phyloP scores from a whole-genome alignment of 2,888 invertebrate species.

The Agrochola lota region DNA sequence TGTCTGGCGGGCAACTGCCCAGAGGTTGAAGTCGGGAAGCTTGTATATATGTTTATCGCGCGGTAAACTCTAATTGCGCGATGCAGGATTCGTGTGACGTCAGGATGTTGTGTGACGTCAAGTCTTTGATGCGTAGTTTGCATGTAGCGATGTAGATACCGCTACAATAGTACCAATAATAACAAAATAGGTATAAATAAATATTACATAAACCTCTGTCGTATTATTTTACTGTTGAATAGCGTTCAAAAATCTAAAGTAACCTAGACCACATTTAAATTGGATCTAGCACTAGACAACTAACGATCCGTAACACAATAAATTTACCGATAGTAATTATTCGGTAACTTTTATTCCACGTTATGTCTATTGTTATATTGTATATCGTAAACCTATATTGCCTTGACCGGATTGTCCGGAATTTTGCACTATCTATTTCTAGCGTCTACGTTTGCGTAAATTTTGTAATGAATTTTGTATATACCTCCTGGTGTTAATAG shows the following conservation, averaged over 20 bases:
- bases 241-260: conserved; percentile 24
- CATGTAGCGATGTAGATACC: too few species aligned
- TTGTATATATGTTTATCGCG: too few species aligned
- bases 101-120: too few species aligned
- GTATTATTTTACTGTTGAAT: not conserved
- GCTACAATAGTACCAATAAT: too few species aligned
- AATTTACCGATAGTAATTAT: conserved; percentile 49
- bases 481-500: conserved; percentile 16
- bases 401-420: conserved; percentile 67
- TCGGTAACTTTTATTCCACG: conserved; percentile 57
- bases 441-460: conserved; percentile 42
- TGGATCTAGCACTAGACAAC: conserved; percentile 15
- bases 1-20: too few species aligned
- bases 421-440: conserved; percentile 52
- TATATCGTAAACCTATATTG: conserved; percentile 20
- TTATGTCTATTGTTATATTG: conserved; percentile 29
- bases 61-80: too few species aligned
- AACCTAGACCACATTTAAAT: conserved; percentile 31
- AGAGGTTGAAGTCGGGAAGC: too few species aligned
- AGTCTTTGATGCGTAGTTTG: too few species aligned
- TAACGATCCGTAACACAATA: conserved; percentile 53
- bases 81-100: too few species aligned
- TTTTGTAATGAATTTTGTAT: conserved; percentile 42
- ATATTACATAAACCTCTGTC: not conserved
- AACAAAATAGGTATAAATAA: too few species aligned